phyloP scores from a whole-genome alignment of 2,113 vertebrate species.

The Nibea albiflora region DNA sequence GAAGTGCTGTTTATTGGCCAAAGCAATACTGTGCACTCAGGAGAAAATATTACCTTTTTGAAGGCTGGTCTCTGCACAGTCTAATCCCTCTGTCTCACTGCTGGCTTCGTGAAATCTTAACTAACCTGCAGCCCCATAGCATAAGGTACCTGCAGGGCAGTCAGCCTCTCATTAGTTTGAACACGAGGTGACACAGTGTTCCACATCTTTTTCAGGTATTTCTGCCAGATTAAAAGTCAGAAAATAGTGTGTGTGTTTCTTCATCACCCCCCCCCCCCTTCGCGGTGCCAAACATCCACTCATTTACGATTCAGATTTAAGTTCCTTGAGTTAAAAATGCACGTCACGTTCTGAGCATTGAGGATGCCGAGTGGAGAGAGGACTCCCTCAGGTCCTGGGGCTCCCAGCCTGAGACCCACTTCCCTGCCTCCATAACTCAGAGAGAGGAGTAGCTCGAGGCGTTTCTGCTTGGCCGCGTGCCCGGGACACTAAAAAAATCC shows the following conservation, averaged over 20 bases:
- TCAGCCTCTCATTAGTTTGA: conserved; percentile 21
- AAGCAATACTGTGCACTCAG: not conserved
- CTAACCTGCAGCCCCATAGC: not conserved
- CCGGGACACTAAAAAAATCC: not conserved
- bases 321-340: not conserved
- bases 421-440: conserved; percentile 9
- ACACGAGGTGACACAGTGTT: conserved; percentile 24
- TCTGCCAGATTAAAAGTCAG: conserved; percentile 5
- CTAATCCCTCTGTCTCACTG: not conserved
- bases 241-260: not conserved
- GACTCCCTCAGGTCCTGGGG: conserved; percentile 1
- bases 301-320: conserved; percentile 1
- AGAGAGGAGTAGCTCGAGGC: not conserved
- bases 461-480: conserved; percentile 20
- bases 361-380: not conserved
- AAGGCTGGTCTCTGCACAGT: not conserved
- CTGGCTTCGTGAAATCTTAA: not conserved
- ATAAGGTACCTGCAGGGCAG: conserved; percentile 15
- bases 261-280: not conserved
- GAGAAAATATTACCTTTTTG: not conserved
- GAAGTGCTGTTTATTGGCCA: conserved; percentile 10
- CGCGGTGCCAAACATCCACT: not conserved
- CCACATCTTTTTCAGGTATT: conserved; percentile 27
- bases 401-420: not conserved
- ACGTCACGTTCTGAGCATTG: not conserved